phyloP scores from a whole-genome alignment of 35 echinoderm and acorn worm species.

The Eucidaris tribuloides region DNA sequence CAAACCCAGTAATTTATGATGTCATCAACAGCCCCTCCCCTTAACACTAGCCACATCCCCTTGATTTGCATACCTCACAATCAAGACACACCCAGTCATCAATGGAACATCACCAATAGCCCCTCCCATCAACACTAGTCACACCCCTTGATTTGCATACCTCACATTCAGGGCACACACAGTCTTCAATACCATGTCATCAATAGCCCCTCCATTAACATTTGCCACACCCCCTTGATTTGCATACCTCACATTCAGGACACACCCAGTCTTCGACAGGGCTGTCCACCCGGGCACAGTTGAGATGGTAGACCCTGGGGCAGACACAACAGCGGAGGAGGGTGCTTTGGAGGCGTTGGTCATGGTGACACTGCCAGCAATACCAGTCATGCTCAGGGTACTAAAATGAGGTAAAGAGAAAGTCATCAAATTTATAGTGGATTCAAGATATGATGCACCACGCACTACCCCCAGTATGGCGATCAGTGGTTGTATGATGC shows the following conservation, averaged over 20 bases:
- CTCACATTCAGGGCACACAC: constrained; percentile 85
- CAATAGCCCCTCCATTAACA: too few relatives aligned
- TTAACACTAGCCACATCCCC: too few relatives aligned
- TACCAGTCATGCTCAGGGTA: constrained; percentile 91
- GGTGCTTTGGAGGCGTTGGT: constrained; percentile 17
- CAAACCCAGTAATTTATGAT: constrained; percentile 72
- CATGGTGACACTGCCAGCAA: constrained; percentile 93
- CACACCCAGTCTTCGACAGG: constrained; percentile 79
- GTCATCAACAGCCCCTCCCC: too few relatives aligned
- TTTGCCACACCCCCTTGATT: background rate
- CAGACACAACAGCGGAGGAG: constrained; percentile 71
- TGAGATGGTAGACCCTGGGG: constrained; percentile 81
- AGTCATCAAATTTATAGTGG: too few relatives aligned
- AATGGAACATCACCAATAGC: too few relatives aligned
- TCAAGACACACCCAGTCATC: constrained; percentile 88
- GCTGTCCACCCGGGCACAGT: constrained; percentile 29
- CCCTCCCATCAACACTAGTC: too few relatives aligned
- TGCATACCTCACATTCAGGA: constrained; percentile 84
- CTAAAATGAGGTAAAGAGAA: too few relatives aligned
- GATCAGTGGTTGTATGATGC: too few relatives aligned
- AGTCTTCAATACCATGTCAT: constrained; percentile 46
- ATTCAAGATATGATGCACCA: too few relatives aligned
- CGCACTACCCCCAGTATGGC: too few relatives aligned
- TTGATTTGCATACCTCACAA: constrained; percentile 93
- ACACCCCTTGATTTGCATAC: too few relatives aligned